Evolutionary conservation across 64 coral and sea anemone species (phyloP).

Genomic region (Pocillopora verrucosa): DNA sequence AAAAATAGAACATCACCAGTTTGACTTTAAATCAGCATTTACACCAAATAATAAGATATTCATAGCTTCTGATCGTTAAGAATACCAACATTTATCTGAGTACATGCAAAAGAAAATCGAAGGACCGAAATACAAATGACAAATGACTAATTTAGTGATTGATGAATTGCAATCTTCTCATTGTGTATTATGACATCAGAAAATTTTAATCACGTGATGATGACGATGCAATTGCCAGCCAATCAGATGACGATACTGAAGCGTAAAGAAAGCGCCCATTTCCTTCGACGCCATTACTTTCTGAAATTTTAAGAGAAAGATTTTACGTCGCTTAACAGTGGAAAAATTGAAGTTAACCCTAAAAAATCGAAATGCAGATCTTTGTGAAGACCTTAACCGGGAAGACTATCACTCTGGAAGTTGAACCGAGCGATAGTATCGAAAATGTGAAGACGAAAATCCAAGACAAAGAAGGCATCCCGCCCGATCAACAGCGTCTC

Average conservation of each 20-base stretch:
- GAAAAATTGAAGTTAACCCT: constrained; percentile 21
- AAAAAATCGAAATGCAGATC: constrained; percentile 56
- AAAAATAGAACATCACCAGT: neutral
- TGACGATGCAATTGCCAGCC: constrained; percentile 29
- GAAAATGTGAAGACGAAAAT: constrained; percentile 85
- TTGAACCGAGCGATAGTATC: constrained; percentile 80
- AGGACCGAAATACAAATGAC: no score
- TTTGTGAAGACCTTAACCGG: constrained; percentile 76
- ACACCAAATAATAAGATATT: neutral
- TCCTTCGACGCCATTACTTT: constrained; percentile 46
- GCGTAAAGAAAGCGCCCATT: constrained; percentile 34
- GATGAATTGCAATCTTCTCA: constrained; percentile 38
- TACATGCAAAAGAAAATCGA: neutral
- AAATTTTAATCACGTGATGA: neutral
- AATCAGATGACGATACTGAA: constrained; percentile 36
- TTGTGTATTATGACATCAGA: constrained; percentile 29
- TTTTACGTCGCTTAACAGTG: neutral
- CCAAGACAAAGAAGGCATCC: constrained; percentile 63
- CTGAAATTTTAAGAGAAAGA: neutral
- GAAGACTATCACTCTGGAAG: constrained; percentile 78
- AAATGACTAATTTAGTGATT: neutral
- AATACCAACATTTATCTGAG: neutral
- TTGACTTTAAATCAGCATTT: neutral
- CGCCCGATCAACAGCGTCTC: constrained; percentile 58
- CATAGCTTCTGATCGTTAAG: neutral